A percentile compares a stretch with the other conserved stretches of the same genome.
These are phyloP conservation scores for Aeoliscus strigatus DNA, from an alignment of 2,797 vertebrate species.

Conservation along the genomic window DNA sequence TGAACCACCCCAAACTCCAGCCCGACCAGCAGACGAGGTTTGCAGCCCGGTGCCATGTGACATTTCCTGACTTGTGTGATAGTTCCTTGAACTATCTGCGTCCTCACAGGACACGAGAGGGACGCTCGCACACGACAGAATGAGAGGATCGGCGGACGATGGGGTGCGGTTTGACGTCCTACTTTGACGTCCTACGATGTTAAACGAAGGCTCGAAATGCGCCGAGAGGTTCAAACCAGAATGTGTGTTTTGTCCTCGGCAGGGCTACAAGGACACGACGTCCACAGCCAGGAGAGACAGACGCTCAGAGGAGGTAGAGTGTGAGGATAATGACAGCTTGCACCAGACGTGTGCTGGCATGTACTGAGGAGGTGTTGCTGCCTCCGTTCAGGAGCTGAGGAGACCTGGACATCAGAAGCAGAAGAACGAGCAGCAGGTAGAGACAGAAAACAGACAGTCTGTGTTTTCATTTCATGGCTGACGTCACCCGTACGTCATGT, in stretches of 20 bases:
- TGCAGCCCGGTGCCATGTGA: neutral
- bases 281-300: constrained; percentile 24
- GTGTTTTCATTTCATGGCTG: too few relatives aligned
- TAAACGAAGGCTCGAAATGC: too few relatives aligned
- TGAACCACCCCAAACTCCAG: constrained; percentile 36
- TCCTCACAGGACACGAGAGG: constrained; percentile 46
- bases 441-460: too few relatives aligned
- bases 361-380: neutral
- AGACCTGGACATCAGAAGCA: constrained; percentile 8
- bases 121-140: constrained; percentile 1
- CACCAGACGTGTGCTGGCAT: neutral
- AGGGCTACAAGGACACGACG: constrained; percentile 31
- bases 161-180: constrained; percentile 30
- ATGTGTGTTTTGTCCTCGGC: constrained; percentile 9
- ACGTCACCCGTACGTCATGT: too few relatives aligned
- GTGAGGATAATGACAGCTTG: neutral
- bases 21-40: constrained; percentile 47
- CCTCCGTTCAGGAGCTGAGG: constrained; percentile 48
- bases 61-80: constrained; percentile 1
- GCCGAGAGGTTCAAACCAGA: too few relatives aligned
- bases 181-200: too few relatives aligned
- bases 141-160: constrained; percentile 24
- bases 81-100: too few relatives aligned
- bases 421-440: constrained; percentile 34
- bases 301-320: constrained; percentile 41